Conservation (phyloP, 1,140 invertebrate species). For the Mycetomoellerius zeteki region DNA sequence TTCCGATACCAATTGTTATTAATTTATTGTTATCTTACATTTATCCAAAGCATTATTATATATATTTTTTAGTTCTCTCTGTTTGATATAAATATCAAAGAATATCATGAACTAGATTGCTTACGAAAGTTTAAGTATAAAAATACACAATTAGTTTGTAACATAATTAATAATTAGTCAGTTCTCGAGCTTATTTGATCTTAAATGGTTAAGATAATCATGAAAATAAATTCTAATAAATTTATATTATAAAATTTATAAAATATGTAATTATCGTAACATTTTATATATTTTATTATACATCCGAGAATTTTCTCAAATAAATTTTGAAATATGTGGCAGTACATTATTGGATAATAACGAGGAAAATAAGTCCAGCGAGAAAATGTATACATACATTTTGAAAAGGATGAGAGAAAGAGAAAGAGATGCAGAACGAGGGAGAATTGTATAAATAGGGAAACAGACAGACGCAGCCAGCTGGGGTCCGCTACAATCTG, state of each 20-base stretch:
- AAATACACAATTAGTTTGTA: not conserved
- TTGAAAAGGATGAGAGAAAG: constrained; percentile 38
- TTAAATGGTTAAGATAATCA: not conserved
- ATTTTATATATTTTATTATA: not conserved
- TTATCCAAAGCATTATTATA: not conserved
- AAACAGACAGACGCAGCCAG: constrained; percentile 78
- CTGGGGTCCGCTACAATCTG: constrained; percentile 79
- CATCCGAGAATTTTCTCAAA: not conserved
- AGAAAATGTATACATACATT: constrained; percentile 41
- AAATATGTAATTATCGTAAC: not conserved
- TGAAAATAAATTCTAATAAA: not conserved
- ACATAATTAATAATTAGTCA: not conserved
- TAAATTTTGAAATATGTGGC: not conserved
- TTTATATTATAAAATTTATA: not conserved
- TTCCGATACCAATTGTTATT: constrained; percentile 27
- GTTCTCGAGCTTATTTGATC: not conserved
- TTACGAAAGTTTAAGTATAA: not conserved
- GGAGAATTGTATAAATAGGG: constrained; percentile 81
- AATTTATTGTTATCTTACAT: constrained; percentile 3
- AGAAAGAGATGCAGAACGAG: constrained; percentile 67
- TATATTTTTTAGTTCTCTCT: not conserved
- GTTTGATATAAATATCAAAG: not conserved
- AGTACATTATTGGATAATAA: constrained; percentile 24
- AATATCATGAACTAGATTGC: not conserved
- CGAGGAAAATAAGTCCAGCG: constrained; percentile 9